Evolutionary conservation across 2,113 vertebrate species (phyloP).

Genomic region (Grus americana): DNA sequence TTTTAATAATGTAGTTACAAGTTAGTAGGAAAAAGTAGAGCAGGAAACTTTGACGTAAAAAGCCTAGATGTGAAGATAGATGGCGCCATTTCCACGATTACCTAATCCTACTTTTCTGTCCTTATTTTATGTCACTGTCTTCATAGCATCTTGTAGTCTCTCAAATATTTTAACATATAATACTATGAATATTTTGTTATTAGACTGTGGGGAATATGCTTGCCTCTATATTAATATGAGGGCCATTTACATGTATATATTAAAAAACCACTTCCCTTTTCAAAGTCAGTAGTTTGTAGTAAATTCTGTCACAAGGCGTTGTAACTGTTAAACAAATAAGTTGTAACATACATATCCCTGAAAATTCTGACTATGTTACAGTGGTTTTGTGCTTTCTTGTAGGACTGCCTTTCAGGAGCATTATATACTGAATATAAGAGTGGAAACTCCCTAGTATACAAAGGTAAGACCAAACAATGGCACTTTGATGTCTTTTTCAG

Average conservation of each 20-base stretch:
- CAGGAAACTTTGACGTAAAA: background rate
- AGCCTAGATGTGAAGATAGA: background rate
- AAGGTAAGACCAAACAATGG: conserved; percentile 58
- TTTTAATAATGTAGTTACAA: background rate
- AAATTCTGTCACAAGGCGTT: background rate
- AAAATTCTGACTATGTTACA: background rate
- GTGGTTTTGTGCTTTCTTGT: background rate
- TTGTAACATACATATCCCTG: background rate
- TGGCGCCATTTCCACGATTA: background rate
- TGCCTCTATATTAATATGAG: background rate
- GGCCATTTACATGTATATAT: background rate
- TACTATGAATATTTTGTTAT: background rate
- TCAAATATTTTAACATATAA: background rate
- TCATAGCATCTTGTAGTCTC: background rate
- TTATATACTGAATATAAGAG: background rate
- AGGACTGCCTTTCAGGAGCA: conserved; percentile 51
- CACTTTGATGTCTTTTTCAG: background rate
- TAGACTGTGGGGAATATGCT: background rate
- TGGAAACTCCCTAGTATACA: background rate
- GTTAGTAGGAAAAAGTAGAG: background rate
- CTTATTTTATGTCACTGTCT: background rate
- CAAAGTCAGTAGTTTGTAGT: background rate
- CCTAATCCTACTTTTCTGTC: background rate
- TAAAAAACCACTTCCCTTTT: background rate
- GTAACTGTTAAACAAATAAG: background rate